Conservation (phyloP, 2,888 invertebrate genomes). For the Rosalia funebris region DNA sequence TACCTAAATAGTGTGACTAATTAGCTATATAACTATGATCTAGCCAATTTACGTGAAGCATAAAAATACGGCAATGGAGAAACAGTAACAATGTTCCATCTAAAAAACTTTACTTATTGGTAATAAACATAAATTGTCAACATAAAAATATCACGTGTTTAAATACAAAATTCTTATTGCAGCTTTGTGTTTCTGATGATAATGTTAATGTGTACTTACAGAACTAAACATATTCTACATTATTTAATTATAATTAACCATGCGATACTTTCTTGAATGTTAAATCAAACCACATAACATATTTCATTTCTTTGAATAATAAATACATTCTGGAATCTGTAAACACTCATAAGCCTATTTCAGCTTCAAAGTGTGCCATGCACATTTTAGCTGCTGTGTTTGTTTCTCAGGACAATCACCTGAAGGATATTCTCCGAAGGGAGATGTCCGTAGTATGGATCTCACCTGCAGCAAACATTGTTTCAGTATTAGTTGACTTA, state of each 20-base stretch:
- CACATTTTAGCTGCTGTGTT: slow-evolving; percentile 58
- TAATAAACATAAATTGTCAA: no score
- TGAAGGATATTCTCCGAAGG: slow-evolving; percentile 59
- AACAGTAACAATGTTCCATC: no score
- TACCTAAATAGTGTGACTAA: background rate
- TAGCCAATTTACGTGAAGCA: background rate
- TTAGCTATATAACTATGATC: background rate
- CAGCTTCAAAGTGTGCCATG: slow-evolving; percentile 35
- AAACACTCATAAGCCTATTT: slow-evolving; percentile 15
- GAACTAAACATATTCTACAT: no score
- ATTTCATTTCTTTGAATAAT: background rate
- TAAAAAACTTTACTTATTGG: no score
- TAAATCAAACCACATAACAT: no score
- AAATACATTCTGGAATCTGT: background rate
- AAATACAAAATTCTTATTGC: no score
- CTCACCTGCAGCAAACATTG: slow-evolving; percentile 58
- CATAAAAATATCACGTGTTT: no score
- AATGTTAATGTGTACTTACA: no score
- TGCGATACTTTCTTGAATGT: no score
- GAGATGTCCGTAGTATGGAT: slow-evolving; percentile 60
- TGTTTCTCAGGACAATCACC: slow-evolving; percentile 57
- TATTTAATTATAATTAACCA: no score
- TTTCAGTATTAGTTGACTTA: slow-evolving; percentile 59
- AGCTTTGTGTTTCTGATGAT: no score
- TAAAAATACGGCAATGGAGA: no score